Base-by-base conservation (phyloP, 2,113 vertebrate genomes). In the Mionectes macconnelli region DNA sequence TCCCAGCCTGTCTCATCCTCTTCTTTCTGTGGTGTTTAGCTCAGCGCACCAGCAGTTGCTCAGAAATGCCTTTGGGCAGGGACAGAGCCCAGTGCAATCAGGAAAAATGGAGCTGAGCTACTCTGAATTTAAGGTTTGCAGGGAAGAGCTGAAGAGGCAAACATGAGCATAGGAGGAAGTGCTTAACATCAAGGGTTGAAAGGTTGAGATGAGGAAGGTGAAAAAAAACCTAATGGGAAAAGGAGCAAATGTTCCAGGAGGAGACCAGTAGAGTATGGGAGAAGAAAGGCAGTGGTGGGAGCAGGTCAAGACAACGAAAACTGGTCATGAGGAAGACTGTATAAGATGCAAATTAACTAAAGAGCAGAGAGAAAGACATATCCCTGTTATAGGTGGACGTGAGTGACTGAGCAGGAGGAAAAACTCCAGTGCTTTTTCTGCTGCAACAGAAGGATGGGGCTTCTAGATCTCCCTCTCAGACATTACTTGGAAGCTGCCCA, bases 11-110 rank as follows among this genome's bases (percentile, higher is more conserved):
- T 50, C 10, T 53, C 12, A 19, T 78, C 24, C 19, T 49, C 28
- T 64, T 68, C 35, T 31, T 21, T 39, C 30, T 25, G 16, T 21
- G 22, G 10, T 28, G 45, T 77, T 84, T 20, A 75, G 28, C 37
- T 63, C n/a, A n/a, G 35, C 59, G 16, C 8, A 33, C 27, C 22
- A 28, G 8, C 2, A 12, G 0, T 0, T 76, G 42, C 67, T 79
- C 72, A 63, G 52, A 60, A 95, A 62, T n/a, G 44, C 39, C 21
- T 57, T 44, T 66, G 63, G 31, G 52, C 33, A 67, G 42, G 45
- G 18, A 31, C 21, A 57, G 40, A 75, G 57, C 10, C 56, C 39
- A 6, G 18, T 49, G 27, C 25, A 27, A 49, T 37, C 17, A 64
- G 35, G 9, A 73, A 45, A 55, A 72, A 64, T 23, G 25, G 37